phyloP scores from a whole-genome alignment of 2,797 vertebrate species.

The Helicolenus hilgendorfi region DNA sequence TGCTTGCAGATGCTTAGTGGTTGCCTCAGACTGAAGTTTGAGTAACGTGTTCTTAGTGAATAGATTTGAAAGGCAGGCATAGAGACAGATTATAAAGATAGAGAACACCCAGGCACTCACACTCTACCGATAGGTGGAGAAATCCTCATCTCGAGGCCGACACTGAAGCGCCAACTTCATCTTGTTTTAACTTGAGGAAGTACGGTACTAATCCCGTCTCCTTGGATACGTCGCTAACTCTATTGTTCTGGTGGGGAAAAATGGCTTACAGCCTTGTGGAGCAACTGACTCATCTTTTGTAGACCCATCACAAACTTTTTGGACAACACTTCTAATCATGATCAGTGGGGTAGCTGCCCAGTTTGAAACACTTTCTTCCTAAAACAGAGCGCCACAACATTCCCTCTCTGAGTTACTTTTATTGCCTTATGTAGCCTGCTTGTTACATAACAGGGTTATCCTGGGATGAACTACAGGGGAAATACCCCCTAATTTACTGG shows the following conservation, averaged over 20 bases:
- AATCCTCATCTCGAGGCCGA: background rate
- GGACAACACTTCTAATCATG: slow-evolving; percentile 66
- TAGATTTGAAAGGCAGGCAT: slow-evolving; percentile 24
- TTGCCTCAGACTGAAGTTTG: slow-evolving; percentile 52
- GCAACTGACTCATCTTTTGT: slow-evolving; percentile 82
- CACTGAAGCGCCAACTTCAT: background rate
- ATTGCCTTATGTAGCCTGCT: slow-evolving; percentile 48
- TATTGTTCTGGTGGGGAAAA: slow-evolving; percentile 58
- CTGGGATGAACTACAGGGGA: slow-evolving; percentile 81
- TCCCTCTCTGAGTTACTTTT: slow-evolving; percentile 68
- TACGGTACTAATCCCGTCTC: slow-evolving; percentile 49
- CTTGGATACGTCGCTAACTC: slow-evolving; percentile 40
- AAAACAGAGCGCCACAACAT: slow-evolving; percentile 64
- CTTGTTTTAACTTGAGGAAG: slow-evolving; percentile 58
- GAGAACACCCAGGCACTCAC: slow-evolving; percentile 2
- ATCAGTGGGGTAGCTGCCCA: slow-evolving; percentile 61
- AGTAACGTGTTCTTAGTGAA: slow-evolving; percentile 72
- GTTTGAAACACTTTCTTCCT: slow-evolving; percentile 81
- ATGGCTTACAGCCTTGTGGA: slow-evolving; percentile 72
- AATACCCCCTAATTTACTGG: slow-evolving; percentile 77
- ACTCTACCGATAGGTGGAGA: slow-evolving; percentile 2
- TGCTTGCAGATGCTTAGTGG: slow-evolving; percentile 79
- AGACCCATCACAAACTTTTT: slow-evolving; percentile 65
- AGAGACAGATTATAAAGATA: slow-evolving; percentile 1
- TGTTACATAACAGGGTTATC: slow-evolving; percentile 82